These are phyloP conservation scores for Oscheius sp. DNA, from an alignment of 2,888 invertebrate species.

Conservation along the genomic window DNA sequence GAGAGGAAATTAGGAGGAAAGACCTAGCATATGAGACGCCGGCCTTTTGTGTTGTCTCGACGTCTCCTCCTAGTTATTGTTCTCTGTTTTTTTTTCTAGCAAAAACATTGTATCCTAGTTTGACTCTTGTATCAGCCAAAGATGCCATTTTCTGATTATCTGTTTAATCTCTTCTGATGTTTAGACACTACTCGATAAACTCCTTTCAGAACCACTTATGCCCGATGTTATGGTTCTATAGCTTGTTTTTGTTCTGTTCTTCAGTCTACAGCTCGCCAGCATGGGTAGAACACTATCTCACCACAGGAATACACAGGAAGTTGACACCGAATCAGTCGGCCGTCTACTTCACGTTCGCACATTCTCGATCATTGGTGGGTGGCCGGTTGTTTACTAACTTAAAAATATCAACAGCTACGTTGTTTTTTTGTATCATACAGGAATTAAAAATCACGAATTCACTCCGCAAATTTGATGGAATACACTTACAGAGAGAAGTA, in stretches of 20 bases:
- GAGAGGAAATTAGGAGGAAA: too few relatives aligned
- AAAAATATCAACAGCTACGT: neutral
- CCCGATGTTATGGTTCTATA: constrained; percentile 4
- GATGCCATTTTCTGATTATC: neutral
- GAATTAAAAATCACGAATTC: too few relatives aligned
- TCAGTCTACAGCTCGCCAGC: neutral
- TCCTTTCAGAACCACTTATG: too few relatives aligned
- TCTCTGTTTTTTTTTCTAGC: too few relatives aligned
- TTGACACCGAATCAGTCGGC: constrained; percentile 9
- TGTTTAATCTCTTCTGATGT: neutral
- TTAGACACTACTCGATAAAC: neutral
- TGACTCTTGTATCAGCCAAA: too few relatives aligned
- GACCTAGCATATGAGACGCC: too few relatives aligned
- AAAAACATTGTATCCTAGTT: too few relatives aligned
- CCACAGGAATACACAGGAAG: constrained; percentile 9
- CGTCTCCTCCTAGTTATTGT: too few relatives aligned
- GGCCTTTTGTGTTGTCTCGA: too few relatives aligned
- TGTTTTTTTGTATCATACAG: neutral
- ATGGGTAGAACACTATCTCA: constrained; percentile 6
- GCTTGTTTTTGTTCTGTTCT: neutral
- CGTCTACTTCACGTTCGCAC: constrained; percentile 16
- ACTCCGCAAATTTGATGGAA: too few relatives aligned
- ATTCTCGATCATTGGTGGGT: neutral
- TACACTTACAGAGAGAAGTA: constrained; percentile 1
- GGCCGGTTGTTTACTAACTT: neutral